Evolutionary conservation across 2,113 vertebrate genomes (phyloP), one percentile per base, ranked within the genome.

Genomic region (Petroica traversi): DNA sequence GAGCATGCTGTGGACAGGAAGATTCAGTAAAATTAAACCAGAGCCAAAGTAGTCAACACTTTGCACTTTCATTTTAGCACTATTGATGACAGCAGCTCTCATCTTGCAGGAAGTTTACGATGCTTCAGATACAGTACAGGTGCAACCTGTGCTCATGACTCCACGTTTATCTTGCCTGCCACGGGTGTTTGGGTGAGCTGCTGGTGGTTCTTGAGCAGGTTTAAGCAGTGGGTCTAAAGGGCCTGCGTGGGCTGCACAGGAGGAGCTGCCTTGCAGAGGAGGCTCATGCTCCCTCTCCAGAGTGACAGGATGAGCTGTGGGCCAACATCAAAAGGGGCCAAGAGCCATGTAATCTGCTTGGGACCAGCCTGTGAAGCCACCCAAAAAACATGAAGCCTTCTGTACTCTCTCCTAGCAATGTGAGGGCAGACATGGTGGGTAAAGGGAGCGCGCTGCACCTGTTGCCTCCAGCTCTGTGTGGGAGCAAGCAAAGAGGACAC

Each of bases 281-380:
- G 28, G 6, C 2, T 5, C 1, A 0, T 38, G 19, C 26, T 68
- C 9, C 22, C 40, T 31, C 16, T 86, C 22, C 63, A 89, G 48
- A n/a, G n/a, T 0, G 0, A 28, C 11, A 24, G 9, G 5, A 36
- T 1, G 1, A 80, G 12, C 14, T 41, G 26, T 11, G 9, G 28
- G 26, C 58, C 7, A 9, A 5, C 19, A 58, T 0, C 45, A 69
- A 36, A 19, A 17, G 6, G 4, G 34, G 15, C 4, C 33, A 76
- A 23, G 1, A 2, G 25, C 22, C 12, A 9, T 4, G 22, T 49
- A 14, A 41, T 9, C 16, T 46, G 8, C 55, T 51, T 46, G 48
- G 25, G 22, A 43, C 20, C 33, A 61, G 17, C 11, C 48, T 59
- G 29, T 67, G 49, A 28, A n/a, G n/a, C 41, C 68, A 9, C 2